These are phyloP conservation scores for Entelurus aequoreus DNA, from an alignment of 2,113 vertebrate genomes.

Conservation along the genomic window DNA sequence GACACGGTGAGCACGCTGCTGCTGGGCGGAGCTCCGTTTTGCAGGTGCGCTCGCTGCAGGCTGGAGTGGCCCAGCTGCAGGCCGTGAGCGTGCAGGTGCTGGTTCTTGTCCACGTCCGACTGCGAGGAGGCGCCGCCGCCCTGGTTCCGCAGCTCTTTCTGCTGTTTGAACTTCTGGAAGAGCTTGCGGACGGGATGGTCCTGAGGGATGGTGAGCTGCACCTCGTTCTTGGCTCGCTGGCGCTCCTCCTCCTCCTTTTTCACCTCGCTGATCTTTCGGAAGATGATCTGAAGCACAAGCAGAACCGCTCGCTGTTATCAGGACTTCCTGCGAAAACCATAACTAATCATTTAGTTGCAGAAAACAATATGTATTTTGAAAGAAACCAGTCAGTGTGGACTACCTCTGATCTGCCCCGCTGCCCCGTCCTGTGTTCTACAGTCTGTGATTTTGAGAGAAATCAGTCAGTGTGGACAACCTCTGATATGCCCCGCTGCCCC, in stretches of 20 bases:
- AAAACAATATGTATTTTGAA: too few relatives aligned
- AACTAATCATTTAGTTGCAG: conserved; percentile 23
- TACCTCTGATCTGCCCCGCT: too few relatives aligned
- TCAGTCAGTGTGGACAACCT: too few relatives aligned
- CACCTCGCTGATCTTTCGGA: conserved; percentile 94
- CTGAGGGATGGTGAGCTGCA: conserved; percentile 90
- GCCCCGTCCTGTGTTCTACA: too few relatives aligned
- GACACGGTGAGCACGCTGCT: conserved; percentile 92
- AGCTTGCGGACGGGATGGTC: conserved; percentile 95
- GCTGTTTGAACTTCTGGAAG: conserved; percentile 98
- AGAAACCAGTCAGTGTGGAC: too few relatives aligned
- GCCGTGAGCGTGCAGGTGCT: conserved; percentile 67
- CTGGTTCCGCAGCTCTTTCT: conserved; percentile 89
- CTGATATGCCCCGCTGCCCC: too few relatives aligned
- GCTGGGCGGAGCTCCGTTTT: conserved; percentile 78
- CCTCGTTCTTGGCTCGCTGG: conserved; percentile 89
- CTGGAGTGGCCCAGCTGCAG: conserved; percentile 76
- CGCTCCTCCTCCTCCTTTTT: conserved; percentile 95
- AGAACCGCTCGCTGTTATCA: conserved; percentile 13
- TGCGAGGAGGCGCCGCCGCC: conserved; percentile 64
- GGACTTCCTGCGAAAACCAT: conserved; percentile 17
- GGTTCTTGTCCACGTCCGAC: conserved; percentile 77
- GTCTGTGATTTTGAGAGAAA: too few relatives aligned
- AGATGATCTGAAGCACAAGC: conserved; percentile 79
- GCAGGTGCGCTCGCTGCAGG: conserved; percentile 62